Evolutionary conservation across 2,797 vertebrate species (phyloP).

Genomic region (Sebastes minor): DNA sequence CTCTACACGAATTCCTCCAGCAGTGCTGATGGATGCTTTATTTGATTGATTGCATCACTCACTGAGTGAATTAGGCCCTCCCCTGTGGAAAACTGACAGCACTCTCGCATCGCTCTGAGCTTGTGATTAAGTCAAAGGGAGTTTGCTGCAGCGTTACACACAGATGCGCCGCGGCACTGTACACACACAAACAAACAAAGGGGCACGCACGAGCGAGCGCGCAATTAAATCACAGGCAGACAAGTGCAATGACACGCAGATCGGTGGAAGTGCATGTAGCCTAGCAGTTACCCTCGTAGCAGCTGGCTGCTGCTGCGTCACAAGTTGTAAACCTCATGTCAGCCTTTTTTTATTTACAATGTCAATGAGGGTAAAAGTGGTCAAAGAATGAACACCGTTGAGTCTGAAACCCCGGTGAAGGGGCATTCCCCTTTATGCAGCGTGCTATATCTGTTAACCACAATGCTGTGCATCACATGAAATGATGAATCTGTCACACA

Average conservation of each 20-base stretch:
- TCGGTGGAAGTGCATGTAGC: conserved; percentile 1
- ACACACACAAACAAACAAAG: conserved; percentile 28
- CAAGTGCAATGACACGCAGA: conserved; percentile 24
- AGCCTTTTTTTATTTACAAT: conserved; percentile 45
- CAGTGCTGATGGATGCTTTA: conserved; percentile 76
- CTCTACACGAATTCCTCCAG: conserved; percentile 72
- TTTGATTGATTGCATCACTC: conserved; percentile 84
- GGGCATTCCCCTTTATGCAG: conserved; percentile 67
- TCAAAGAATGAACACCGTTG: conserved; percentile 28
- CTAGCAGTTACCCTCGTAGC: neutral
- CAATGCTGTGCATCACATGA: conserved; percentile 74
- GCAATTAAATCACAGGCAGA: conserved; percentile 36
- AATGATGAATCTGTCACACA: conserved; percentile 73
- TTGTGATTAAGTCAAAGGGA: conserved; percentile 76
- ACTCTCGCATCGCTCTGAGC: conserved; percentile 73
- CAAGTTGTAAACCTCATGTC: conserved; percentile 32
- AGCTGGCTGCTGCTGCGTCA: conserved; percentile 14
- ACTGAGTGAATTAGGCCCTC: conserved; percentile 80
- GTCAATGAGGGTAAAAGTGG: conserved; percentile 24
- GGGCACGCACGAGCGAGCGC: conserved; percentile 1
- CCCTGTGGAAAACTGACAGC: conserved; percentile 81
- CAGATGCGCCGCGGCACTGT: conserved; percentile 12
- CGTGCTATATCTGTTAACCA: conserved; percentile 71
- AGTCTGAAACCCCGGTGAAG: conserved; percentile 42
- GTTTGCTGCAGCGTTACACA: conserved; percentile 65